Evolutionary conservation across 2,113 vertebrate species (phyloP).

Genomic region (Albula glossodonta): DNA sequence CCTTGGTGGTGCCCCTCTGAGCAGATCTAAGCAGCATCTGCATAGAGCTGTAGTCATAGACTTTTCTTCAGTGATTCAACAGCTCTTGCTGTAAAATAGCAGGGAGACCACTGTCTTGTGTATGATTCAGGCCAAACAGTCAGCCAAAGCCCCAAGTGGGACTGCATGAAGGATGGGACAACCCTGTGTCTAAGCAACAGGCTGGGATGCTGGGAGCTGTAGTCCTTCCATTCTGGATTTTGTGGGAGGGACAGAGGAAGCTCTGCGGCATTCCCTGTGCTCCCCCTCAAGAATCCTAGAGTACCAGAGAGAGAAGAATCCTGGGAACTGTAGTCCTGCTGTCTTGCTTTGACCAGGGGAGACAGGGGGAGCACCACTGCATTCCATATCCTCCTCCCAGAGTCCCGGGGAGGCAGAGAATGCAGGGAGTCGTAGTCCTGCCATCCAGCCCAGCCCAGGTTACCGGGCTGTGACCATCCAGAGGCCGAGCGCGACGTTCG

Average conservation of each 20-base stretch:
- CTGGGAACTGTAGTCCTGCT: constrained; percentile 30
- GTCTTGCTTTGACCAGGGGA: background rate
- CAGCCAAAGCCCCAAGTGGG: background rate
- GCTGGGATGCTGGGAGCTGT: constrained; percentile 26
- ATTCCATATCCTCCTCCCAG: background rate
- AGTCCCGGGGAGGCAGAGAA: constrained; percentile 18
- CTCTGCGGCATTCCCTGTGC: too few species aligned
- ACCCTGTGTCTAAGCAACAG: too few species aligned
- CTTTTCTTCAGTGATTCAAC: background rate
- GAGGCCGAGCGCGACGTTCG: constrained; percentile 92
- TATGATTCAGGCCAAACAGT: background rate
- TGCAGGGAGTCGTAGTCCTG: too few species aligned
- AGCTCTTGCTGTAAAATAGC: background rate
- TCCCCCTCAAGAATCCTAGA: too few species aligned
- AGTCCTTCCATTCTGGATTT: constrained; percentile 14
- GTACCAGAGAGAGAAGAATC: background rate
- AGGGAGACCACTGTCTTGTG: background rate
- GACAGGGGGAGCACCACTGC: background rate
- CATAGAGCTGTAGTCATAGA: background rate
- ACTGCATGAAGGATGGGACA: background rate
- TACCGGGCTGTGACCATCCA: constrained; percentile 98
- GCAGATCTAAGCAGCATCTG: background rate
- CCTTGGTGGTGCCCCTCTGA: background rate
- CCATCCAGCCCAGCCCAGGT: constrained; percentile 16
- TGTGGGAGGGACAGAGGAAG: background rate